Conservation (phyloP, 1,140 invertebrate genomes). For the Protaetia brevitarsis region DNA sequence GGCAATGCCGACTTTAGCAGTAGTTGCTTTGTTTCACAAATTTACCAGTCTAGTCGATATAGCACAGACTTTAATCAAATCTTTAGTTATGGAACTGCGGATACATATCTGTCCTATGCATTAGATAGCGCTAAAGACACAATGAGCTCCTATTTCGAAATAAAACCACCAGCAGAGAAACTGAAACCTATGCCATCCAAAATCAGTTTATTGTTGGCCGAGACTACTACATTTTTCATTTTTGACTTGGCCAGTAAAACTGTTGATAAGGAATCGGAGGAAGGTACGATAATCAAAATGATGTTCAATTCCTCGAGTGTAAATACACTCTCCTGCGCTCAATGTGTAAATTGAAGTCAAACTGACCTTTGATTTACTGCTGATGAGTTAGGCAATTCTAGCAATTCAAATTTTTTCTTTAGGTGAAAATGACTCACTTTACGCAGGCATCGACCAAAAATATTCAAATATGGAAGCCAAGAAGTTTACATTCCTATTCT, state of each 20-base stretch:
- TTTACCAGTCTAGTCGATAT: not conserved
- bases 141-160: not conserved
- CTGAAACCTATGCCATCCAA: slow-evolving; percentile 44
- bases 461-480: not conserved
- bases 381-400: too few relatives aligned
- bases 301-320: too few relatives aligned
- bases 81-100: too few relatives aligned
- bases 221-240: slow-evolving; percentile 63
- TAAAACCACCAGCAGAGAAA: not conserved
- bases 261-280: slow-evolving; percentile 55
- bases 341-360: too few relatives aligned
- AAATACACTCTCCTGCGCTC: too few relatives aligned
- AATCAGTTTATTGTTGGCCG: slow-evolving; percentile 60
- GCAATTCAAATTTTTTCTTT: too few relatives aligned
- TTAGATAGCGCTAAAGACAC: not conserved
- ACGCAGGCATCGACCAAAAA: too few relatives aligned
- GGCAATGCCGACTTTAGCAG: not conserved
- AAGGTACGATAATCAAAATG: slow-evolving; percentile 45
- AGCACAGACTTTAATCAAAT: not conserved
- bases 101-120: too few relatives aligned
- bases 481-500: not conserved
- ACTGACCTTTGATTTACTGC: too few relatives aligned
- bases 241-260: slow-evolving; percentile 64
- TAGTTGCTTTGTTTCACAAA: not conserved
- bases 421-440: too few relatives aligned